Evolutionary conservation across 2,113 vertebrate genomes (phyloP), one percentile per base, ranked within the genome.

Genomic region (Pogonocichla stellata): DNA sequence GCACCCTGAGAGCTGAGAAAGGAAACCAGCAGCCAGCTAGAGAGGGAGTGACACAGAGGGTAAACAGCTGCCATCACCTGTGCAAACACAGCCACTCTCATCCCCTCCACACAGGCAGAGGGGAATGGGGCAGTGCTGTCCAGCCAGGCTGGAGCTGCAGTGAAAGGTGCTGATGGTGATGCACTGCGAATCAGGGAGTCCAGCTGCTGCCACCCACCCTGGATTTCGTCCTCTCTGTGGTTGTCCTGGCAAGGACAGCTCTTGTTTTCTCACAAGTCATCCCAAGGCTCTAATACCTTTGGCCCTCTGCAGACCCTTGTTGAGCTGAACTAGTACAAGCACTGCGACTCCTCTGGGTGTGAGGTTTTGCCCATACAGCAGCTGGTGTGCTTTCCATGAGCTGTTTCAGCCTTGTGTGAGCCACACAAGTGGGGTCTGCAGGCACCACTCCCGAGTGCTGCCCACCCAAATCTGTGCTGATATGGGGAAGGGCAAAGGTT

Each of bases 101-200:
- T 24, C 48, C 45, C 64, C 66, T 73, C 29, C n/a, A n/a, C 22
- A 13, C 1, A 28, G 51, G 45, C 48, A 4, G 19, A 2, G 43
- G 38, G 20, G 62, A 54, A 58, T 0, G 29, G 56, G 3, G 2
- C 13, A 13, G 45, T 11, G 50, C 3, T 72, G 80, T 58, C 54
- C 33, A 23, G 33, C 33, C 75, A 40, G 43, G 57, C 70, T 1
- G 2, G 29, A 0, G 0, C 60, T 64, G 53, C 3, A 2, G 42
- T 0, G 0, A 38, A 19, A 9, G 14, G 38, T 3, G 2, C 34
- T 1, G 1, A 33, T 3, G 9, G 28, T 8, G 47, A n/a, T 18
- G n/a, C 13, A 22, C 14, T 5, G 5, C 0, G 1, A 15, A 10
- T 47, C 10, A 7, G 31, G 20, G 40, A 87, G 29, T 67, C 33